Base-by-base conservation (phyloP, 2,888 invertebrate species). In the Parapristionchus giblindavisi region DNA sequence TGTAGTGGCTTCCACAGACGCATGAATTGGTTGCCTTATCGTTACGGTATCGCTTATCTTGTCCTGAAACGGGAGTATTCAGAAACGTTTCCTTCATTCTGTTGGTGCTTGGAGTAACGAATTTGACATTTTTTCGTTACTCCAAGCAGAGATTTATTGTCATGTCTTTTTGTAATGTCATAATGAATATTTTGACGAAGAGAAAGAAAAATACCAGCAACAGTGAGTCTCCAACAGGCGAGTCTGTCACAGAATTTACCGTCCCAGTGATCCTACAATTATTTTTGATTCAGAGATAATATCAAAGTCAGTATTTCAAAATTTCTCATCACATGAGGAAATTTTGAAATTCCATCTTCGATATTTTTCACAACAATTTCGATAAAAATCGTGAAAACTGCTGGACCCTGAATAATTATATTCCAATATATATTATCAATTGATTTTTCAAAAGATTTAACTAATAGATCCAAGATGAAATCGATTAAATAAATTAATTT, bases 161-260 rank as follows among this genome's bases (percentile, higher is more conserved):
- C 48, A 48, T 11, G 21, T 14, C 8, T 60, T 60, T 29, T 11
- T 8, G 60, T n/a, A 32, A 14, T 34, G 27, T 60, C 34, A 32
- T 34, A 32, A 60, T 24, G 34, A 54, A 8, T 34, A 60, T 8
- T 38, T 6, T 65, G 24, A 6, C 4, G 8, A 21, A 65, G 11
- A 40, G 29, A n/a, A 17, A 6, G 11, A 21, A 17, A 36, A 32
- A 43, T 43, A 80, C 83, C 80, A 65, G 72, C 83, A 11, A 79
- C 77, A 5, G 84, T 84, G 77, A 84, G 84, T 60, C 87, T 75
- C 83, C 83, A 87, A 77, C 87, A 87, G 8, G 87, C 87, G 38
- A 87, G 78, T 63, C 87, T 78, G 21, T 87, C 85, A 63, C 87
- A 87, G 73, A 71, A 79, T 3, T 82, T 77, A 14, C 87, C 87